These are phyloP conservation scores for Poecilobothrus nobilitatus DNA, from an alignment of 2,888 invertebrate genomes.

Conservation along the genomic window DNA sequence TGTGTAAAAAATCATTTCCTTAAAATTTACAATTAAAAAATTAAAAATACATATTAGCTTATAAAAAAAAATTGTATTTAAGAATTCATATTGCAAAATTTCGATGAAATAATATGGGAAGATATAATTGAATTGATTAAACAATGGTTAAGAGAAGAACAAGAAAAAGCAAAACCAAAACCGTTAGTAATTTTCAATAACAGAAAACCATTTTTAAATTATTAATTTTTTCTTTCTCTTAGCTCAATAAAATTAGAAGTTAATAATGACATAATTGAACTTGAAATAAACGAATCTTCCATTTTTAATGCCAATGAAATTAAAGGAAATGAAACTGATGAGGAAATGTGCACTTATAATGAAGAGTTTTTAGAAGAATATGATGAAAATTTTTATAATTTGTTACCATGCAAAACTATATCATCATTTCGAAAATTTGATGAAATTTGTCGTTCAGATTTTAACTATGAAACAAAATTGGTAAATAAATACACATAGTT, in stretches of 20 bases:
- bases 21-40: too few relatives aligned
- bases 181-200: background rate
- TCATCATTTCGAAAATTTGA: background rate
- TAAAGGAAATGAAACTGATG: background rate
- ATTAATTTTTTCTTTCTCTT: background rate
- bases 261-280: background rate
- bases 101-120: background rate
- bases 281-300: background rate
- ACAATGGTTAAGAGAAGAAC: background rate
- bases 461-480: background rate
- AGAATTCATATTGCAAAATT: background rate
- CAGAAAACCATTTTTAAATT: background rate
- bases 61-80: too few relatives aligned
- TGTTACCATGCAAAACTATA: background rate
- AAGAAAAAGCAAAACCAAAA: background rate
- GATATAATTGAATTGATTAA: background rate
- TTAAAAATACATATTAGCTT: too few relatives aligned
- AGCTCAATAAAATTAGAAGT: background rate
- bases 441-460: background rate
- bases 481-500: background rate
- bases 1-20: too few relatives aligned
- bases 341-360: background rate
- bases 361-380: background rate
- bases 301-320: background rate
- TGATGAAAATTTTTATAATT: background rate